Base-by-base conservation (phyloP, 2,113 vertebrate genomes). In the Taurulus bubalis region DNA sequence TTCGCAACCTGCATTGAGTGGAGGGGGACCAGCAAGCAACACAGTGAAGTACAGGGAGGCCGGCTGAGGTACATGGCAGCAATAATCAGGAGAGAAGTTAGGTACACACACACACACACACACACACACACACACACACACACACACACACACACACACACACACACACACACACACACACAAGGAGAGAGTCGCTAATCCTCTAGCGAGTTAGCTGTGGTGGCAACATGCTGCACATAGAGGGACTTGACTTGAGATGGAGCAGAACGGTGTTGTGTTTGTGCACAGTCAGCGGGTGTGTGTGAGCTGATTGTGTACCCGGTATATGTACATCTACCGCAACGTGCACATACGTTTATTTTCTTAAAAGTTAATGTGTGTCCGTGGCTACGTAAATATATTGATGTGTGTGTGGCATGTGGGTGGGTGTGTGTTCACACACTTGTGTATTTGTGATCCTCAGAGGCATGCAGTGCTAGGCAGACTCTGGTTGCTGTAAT, bases 401-500 rank as follows among this genome's bases (percentile, higher is more conserved):
- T 65, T 56, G 68, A 56, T 70, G 45, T 71, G 68, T 68, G 65
- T 64, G 85, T 74, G 74, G 49, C 56, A 12, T 77, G 78, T 75
- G 85, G 38, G 64, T 73, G 84, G 67, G 83, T 83, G 90, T 64
- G 65, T 42, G 20, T 82, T 80, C 49, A 70, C 72, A 86, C 84
- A 78, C 85, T 82, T 89, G 83, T 86, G 81, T 87, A 87, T 90
- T 89, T 87, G 73, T 77, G 90, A 91, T 89, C 88, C 91, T 85
- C 79, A 89, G 88, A 92, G 85, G 87, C 91, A 90, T 85, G 89
- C 86, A 85, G 89, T 58, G 87, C 84, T 36, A 77, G 80, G 89
- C 87, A 88, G 83, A 91, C 83, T 87, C 66, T 79, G 85, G 85
- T 77, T 89, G 90, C 90, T 92, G 91, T 93, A 94, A 93, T 93